phyloP scores from a whole-genome alignment of 2,888 invertebrate species.

The Horisme vitalbata region DNA sequence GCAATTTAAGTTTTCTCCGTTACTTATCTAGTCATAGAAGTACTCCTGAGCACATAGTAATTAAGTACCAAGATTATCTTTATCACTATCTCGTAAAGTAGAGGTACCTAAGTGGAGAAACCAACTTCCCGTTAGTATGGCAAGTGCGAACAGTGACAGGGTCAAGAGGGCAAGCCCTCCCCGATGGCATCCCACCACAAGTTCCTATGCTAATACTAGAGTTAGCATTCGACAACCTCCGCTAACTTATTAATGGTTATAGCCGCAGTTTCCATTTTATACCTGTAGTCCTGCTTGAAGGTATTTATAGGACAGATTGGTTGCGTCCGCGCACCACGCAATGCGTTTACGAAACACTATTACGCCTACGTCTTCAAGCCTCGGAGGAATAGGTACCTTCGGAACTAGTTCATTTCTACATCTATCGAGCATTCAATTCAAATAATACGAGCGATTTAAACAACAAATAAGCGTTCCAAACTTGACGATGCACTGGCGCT shows the following conservation, averaged over 20 bases:
- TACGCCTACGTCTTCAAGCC: constrained; percentile 66
- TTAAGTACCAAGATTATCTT: constrained; percentile 49
- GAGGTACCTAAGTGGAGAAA: constrained; percentile 56
- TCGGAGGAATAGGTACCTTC: constrained; percentile 61
- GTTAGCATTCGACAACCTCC: constrained; percentile 69
- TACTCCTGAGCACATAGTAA: constrained; percentile 32
- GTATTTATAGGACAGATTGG: constrained; percentile 45
- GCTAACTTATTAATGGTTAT: constrained; percentile 77
- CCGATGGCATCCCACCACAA: constrained; percentile 66
- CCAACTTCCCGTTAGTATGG: constrained; percentile 73
- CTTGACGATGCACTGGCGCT: constrained; percentile 78
- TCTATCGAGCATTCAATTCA: constrained; percentile 81
- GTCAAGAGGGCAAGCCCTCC: constrained; percentile 76
- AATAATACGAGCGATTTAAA: constrained; percentile 79
- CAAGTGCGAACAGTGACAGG: constrained; percentile 74
- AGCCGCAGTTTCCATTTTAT: constrained; percentile 66
- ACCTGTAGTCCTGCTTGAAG: constrained; percentile 56
- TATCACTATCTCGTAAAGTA: constrained; percentile 50
- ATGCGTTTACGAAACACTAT: constrained; percentile 69
- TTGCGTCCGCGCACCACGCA: constrained; percentile 65
- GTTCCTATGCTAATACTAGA: constrained; percentile 78
- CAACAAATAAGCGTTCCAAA: constrained; percentile 74
- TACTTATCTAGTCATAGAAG: background rate
- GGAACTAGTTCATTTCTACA: constrained; percentile 77
- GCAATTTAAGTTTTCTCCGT: background rate